phyloP scores from a whole-genome alignment of 2,113 vertebrate genomes.

The Heteronetta atricapilla region DNA sequence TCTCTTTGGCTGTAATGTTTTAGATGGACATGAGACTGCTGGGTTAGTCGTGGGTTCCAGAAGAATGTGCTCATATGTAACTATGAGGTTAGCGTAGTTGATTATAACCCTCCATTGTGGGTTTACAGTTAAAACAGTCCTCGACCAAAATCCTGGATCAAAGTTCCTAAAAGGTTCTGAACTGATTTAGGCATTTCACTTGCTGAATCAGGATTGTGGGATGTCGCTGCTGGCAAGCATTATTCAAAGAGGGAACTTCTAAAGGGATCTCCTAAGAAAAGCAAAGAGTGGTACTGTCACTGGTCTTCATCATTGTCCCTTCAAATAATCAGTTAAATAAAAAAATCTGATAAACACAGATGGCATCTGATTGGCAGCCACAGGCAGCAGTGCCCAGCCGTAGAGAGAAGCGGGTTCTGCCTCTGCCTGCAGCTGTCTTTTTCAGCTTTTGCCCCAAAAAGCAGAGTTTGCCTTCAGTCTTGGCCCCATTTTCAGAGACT shows the following conservation, averaged over 20 bases:
- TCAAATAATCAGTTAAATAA: not conserved
- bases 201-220: not conserved
- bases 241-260: not conserved
- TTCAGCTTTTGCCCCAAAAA: not conserved
- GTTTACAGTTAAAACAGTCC: not conserved
- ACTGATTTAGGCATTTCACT: not conserved
- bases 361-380: not conserved
- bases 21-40: not conserved
- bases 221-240: not conserved
- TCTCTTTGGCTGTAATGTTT: not conserved
- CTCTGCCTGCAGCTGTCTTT: not conserved
- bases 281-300: not conserved
- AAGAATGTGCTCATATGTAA: not conserved
- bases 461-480: not conserved
- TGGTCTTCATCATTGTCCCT: not conserved
- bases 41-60: not conserved
- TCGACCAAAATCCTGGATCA: not conserved
- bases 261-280: not conserved
- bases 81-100: not conserved
- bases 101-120: not conserved
- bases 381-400: fast-evolving
- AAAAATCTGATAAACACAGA: not conserved
- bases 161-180: not conserved
- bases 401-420: not conserved
- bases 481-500: not conserved